These are phyloP conservation scores for Micrasema longulum DNA, from an alignment of 1,140 invertebrate species.

Conservation along the genomic window DNA sequence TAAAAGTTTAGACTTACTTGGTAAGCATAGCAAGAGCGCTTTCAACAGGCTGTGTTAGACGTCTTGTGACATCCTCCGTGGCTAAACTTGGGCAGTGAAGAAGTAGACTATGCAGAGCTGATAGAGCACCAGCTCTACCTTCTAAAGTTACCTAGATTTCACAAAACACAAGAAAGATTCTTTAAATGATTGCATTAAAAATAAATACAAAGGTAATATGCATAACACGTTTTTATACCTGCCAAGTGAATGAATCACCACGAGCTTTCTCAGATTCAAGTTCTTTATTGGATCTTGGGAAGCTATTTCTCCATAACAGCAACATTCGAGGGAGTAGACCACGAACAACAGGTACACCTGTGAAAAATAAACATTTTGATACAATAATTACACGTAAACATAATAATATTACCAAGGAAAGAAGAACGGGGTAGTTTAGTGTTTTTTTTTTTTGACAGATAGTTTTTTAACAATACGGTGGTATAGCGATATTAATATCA, in stretches of 20 bases:
- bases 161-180: background rate
- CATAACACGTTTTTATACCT: slow-evolving; percentile 63
- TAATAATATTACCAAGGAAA: too few species aligned
- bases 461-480: too few species aligned
- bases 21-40: slow-evolving; percentile 93
- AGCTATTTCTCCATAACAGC: slow-evolving; percentile 96
- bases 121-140: slow-evolving; percentile 94
- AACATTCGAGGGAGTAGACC: slow-evolving; percentile 92
- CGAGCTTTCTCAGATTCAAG: slow-evolving; percentile 96
- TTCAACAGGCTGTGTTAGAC: slow-evolving; percentile 90
- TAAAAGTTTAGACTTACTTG: slow-evolving; percentile 77
- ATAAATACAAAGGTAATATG: too few species aligned
- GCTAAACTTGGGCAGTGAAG: slow-evolving; percentile 90
- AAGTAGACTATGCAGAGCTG: slow-evolving; percentile 94
- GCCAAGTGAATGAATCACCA: slow-evolving; percentile 99
- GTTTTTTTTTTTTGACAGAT: too few species aligned
- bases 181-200: too few species aligned
- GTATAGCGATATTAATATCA: too few species aligned
- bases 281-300: slow-evolving; percentile 95
- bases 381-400: background rate
- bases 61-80: slow-evolving; percentile 90
- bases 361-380: background rate
- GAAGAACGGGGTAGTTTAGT: too few species aligned
- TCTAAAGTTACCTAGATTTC: slow-evolving; percentile 87
- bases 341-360: slow-evolving; percentile 88